These are phyloP conservation scores for Sarcophaga caerulescens DNA, from an alignment of 2,888 invertebrate genomes.

Conservation along the genomic window DNA sequence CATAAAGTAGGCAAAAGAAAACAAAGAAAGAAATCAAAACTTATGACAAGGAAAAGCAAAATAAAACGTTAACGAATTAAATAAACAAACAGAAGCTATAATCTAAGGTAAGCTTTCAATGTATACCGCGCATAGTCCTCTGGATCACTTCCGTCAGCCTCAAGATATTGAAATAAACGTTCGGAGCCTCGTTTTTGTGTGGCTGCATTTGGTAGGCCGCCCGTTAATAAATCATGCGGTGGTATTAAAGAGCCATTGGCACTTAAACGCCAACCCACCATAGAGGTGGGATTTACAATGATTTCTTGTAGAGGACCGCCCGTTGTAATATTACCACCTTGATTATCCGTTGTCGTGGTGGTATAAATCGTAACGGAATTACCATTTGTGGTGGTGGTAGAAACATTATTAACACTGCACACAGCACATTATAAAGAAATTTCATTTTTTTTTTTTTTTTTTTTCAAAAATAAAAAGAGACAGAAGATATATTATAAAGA, in stretches of 20 bases:
- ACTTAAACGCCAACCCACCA: conserved; percentile 81
- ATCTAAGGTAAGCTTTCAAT: not conserved
- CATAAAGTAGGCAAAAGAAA: conserved; percentile 9
- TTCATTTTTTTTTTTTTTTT: too few relatives aligned
- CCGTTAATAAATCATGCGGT: conserved; percentile 80
- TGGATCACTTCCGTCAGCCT: conserved; percentile 88
- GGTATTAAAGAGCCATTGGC: conserved; percentile 81
- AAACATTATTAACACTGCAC: conserved; percentile 62
- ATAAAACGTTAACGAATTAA: conserved; percentile 46
- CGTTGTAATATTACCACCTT: conserved; percentile 74
- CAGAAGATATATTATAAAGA: not conserved
- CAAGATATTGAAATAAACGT: conserved; percentile 87
- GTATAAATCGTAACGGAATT: conserved; percentile 80
- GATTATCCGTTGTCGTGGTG: conserved; percentile 78
- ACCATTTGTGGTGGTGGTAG: conserved; percentile 67
- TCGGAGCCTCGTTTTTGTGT: conserved; percentile 85
- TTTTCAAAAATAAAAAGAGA: too few relatives aligned
- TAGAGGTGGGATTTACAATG: conserved; percentile 80
- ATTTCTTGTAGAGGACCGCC: conserved; percentile 80
- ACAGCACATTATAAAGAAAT: too few relatives aligned
- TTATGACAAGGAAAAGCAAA: conserved; percentile 35
- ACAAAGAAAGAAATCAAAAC: conserved; percentile 48
- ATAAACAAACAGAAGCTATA: not conserved
- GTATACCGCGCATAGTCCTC: conserved; percentile 82
- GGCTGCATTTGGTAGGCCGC: conserved; percentile 78